phyloP scores from a whole-genome alignment of 2,888 invertebrate genomes.

The Tillus elongatus region DNA sequence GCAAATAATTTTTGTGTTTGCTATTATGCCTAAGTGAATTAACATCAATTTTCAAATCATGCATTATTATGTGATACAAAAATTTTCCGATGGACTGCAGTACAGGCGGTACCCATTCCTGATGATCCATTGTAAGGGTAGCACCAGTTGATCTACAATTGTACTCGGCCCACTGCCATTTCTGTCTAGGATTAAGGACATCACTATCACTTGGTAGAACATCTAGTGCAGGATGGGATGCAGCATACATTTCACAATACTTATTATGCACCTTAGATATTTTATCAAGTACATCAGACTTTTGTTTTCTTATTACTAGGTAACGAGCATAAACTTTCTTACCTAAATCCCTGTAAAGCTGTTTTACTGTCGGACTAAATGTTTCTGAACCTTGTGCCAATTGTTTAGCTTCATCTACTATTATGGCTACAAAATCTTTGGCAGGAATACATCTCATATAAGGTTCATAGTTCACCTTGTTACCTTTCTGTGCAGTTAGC shows the following conservation, averaged over 20 bases:
- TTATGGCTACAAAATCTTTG: conserved; percentile 49
- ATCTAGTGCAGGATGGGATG: conserved; percentile 24
- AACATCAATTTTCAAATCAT: conserved; percentile 74
- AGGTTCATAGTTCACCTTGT: conserved; percentile 31
- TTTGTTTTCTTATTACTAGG: conserved; percentile 56
- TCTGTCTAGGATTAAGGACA: conserved; percentile 52
- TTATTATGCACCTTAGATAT: conserved; percentile 37
- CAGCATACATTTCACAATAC: conserved; percentile 33
- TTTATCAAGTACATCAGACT: conserved; percentile 58
- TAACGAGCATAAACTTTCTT: conserved; percentile 58
- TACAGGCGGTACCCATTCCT: conserved; percentile 58
- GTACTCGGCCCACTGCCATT: conserved; percentile 61
- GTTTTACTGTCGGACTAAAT: conserved; percentile 60
- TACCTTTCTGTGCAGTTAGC: conserved; percentile 50
- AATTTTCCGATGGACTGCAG: conserved; percentile 67
- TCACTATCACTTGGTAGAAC: conserved; percentile 27
- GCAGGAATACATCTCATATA: conserved; percentile 35
- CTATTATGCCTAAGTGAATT: conserved; percentile 54
- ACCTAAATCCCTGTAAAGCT: conserved; percentile 60
- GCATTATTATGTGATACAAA: conserved; percentile 76
- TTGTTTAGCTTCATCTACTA: conserved; percentile 59
- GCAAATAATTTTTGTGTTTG: conserved; percentile 51
- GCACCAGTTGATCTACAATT: conserved; percentile 32
- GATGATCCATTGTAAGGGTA: conserved; percentile 38
- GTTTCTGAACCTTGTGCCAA: conserved; percentile 71